Conservation (phyloP, 2,113 vertebrate genomes). For the Phasianus colchicus region DNA sequence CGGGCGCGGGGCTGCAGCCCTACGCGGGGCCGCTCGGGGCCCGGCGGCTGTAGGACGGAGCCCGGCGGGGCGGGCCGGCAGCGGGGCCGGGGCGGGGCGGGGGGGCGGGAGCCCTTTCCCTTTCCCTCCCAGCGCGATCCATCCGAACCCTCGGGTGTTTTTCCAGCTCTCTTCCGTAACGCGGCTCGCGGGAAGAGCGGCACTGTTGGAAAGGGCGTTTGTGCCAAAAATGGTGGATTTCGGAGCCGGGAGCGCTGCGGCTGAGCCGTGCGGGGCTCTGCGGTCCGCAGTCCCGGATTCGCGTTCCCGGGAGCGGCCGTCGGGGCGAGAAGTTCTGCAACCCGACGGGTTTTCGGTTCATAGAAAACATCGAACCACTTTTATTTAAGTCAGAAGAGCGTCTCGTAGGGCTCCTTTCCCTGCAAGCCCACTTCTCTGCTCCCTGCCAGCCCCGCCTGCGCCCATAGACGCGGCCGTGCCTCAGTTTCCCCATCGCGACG, state of each 20-base stretch:
- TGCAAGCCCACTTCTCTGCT: neutral
- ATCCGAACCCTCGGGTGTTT: neutral
- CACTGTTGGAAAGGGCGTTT: neutral
- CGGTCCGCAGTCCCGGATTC: neutral
- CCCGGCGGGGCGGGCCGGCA: no score
- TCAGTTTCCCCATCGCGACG: neutral
- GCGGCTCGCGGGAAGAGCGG: conserved; percentile 7
- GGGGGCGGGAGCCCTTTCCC: neutral
- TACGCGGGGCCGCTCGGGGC: no score
- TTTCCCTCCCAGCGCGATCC: neutral
- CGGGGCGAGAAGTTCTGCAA: neutral
- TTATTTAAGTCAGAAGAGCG: neutral
- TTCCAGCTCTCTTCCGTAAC: neutral
- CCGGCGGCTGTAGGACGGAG: no score
- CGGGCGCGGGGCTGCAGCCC: no score
- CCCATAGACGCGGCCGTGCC: fast-evolving
- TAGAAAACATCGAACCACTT: neutral
- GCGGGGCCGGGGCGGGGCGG: neutral
- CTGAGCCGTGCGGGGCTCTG: neutral
- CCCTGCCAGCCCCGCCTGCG: neutral
- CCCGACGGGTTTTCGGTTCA: neutral
- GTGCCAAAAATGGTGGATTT: fast-evolving
- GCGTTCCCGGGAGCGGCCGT: neutral
- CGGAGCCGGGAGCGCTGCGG: neutral
- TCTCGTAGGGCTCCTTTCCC: neutral